These are phyloP conservation scores for Premnoplex brunnescens DNA, from an alignment of 2,797 vertebrate genomes.

Conservation along the genomic window DNA sequence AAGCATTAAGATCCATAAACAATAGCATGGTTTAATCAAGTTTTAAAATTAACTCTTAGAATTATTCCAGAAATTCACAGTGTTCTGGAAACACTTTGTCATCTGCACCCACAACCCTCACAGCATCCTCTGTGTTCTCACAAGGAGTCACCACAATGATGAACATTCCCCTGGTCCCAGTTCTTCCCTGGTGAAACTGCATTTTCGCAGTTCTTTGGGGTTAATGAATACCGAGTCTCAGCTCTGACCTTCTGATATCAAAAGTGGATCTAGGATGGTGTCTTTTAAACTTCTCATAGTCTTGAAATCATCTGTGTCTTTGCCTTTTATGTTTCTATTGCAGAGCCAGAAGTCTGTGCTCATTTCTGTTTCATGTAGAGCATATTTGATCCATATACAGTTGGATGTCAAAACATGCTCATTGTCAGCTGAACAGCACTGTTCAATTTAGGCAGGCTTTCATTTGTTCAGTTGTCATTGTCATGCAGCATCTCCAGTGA, in stretches of 20 bases:
- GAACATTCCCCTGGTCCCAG: neutral
- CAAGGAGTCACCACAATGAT: neutral
- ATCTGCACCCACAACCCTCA: neutral
- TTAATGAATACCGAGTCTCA: neutral
- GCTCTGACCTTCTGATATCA: neutral
- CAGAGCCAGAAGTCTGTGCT: neutral
- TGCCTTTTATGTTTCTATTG: neutral
- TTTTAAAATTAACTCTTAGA: slow-evolving; percentile 21
- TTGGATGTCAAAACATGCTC: neutral
- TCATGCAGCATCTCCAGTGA: neutral
- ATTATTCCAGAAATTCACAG: neutral
- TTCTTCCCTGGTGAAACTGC: neutral
- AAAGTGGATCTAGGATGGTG: neutral
- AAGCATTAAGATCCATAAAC: slow-evolving; percentile 19
- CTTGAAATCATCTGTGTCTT: neutral
- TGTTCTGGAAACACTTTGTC: neutral
- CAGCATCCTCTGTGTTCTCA: rapidly evolving
- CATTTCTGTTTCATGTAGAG: neutral
- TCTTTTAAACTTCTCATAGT: neutral
- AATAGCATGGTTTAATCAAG: slow-evolving; percentile 49
- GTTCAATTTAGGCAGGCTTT: neutral
- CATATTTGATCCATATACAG: neutral
- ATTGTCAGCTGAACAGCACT: neutral
- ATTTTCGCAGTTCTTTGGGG: neutral
- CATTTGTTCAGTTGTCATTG: neutral